Evolutionary conservation across 2,888 invertebrate genomes (phyloP).

Genomic region (Elgonia sp.): DNA sequence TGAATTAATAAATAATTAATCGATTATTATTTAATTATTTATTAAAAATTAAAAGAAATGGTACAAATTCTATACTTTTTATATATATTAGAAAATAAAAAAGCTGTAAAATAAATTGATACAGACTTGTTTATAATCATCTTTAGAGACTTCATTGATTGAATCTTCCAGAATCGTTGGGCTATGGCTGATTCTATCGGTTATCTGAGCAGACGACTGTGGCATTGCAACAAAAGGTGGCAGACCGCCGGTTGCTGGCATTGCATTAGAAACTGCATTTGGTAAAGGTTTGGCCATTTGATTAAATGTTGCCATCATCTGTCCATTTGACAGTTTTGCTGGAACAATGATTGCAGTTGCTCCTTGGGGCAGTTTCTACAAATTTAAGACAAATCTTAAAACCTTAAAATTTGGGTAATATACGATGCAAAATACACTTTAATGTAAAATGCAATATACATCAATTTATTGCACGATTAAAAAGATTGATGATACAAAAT

Average conservation of each 20-base stretch:
- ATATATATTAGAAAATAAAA: no score
- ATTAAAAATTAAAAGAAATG: no score
- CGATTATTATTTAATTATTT: no score
- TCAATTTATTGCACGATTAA: no score
- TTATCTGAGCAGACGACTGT: slow-evolving; percentile 83
- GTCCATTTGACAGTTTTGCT: slow-evolving; percentile 77
- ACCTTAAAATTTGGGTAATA: not conserved
- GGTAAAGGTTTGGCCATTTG: slow-evolving; percentile 62
- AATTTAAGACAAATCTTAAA: not conserved
- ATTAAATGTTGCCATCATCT: slow-evolving; percentile 69
- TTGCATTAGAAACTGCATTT: slow-evolving; percentile 74
- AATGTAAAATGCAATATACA: no score
- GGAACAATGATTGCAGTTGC: slow-evolving; percentile 79
- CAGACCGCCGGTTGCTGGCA: slow-evolving; percentile 76
- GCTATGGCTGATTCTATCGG: slow-evolving; percentile 84
- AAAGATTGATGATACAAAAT: no score
- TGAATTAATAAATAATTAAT: no score
- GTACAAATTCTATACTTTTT: no score
- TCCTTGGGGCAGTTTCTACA: slow-evolving; percentile 75
- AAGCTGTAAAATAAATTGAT: not conserved
- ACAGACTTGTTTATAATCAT: slow-evolving; percentile 82
- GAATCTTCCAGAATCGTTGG: slow-evolving; percentile 83
- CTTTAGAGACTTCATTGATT: slow-evolving; percentile 84
- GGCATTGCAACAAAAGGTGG: slow-evolving; percentile 86
- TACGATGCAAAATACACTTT: no score